Evolutionary conservation across 2,888 invertebrate species (phyloP), one percentile per base, ranked within the genome.

Genomic region (Hydrotaea cyrtoneurina): DNA sequence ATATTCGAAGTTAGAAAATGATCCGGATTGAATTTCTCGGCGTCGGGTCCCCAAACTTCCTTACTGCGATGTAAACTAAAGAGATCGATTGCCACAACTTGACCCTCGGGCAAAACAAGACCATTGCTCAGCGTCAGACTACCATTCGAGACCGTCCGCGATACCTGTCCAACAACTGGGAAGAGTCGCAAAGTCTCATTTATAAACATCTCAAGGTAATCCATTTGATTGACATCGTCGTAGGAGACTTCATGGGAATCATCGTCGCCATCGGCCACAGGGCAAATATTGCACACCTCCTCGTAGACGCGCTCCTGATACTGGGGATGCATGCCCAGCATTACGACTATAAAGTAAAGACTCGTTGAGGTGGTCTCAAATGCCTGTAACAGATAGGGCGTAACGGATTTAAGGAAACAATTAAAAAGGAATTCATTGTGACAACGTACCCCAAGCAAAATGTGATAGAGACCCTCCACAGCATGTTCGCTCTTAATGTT

Each of bases 281-380:
- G 87, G 43, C 90, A 87, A 0, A 90, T 64, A 1, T 84, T 62
- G 0, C 59, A 10, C 15, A 90, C 80, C 85, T 91, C 91, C 10
- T 91, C 89, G 39, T 86, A 89, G 0, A 86, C 88, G 62, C 87
- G 89, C 36, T 90, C 88, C 83, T 91, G 91, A 59, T 88, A 88
- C 8, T 89, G 55, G 0, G 90, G 89, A 86, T 88, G 87, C 89
- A 91, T 90, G 5, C 91, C 87, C 5, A 91, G 83, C 23, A 90
- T 21, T 31, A 88, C 82, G 0, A 91, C 62, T 0, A 87, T 86
- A 7, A 88, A 88, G 11, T 83, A 85, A 0, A 90, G 81, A 0
- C 89, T 88, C 19, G 89, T 89, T 0, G 92, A 88, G 1, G 90
- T 89, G 1, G 92, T 92, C 81, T 91, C 92, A 78, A 90, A 91